Percentiles rank a stretch among this genome's conserved stretches.
These are phyloP conservation scores for Drosophila elegans DNA, from an alignment of 1,140 invertebrate species.

Conservation along the genomic window DNA sequence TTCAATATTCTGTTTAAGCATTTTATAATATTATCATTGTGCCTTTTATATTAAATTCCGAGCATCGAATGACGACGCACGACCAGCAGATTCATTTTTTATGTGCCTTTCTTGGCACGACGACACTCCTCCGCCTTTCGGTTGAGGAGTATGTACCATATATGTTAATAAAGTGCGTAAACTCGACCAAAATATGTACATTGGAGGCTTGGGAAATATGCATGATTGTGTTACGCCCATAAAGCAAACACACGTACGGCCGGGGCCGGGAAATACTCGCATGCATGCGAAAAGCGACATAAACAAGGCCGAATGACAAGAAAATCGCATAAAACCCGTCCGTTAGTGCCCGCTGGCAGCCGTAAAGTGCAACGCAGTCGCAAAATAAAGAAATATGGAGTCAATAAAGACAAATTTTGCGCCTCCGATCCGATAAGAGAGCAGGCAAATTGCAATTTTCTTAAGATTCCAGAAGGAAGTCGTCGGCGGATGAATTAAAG, in stretches of 20 bases:
- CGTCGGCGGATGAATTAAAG: neutral
- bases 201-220: slow-evolving; percentile 26
- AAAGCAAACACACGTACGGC: slow-evolving; percentile 32
- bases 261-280: slow-evolving; percentile 1
- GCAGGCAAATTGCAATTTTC: slow-evolving; percentile 14
- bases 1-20: slow-evolving; percentile 50
- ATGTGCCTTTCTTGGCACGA: slow-evolving; percentile 20
- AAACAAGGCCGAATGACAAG: slow-evolving; percentile 50
- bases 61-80: neutral
- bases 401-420: slow-evolving; percentile 24
- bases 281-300: slow-evolving; percentile 30
- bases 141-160: neutral
- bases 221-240: slow-evolving; percentile 41
- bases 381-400: slow-evolving; percentile 48
- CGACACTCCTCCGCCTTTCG: neutral
- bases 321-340: slow-evolving; percentile 49
- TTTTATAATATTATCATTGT: slow-evolving; percentile 50
- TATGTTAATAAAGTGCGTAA: slow-evolving; percentile 51
- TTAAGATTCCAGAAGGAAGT: slow-evolving; percentile 26
- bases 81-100: slow-evolving; percentile 40
- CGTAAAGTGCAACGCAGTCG: slow-evolving; percentile 43
- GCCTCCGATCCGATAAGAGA: slow-evolving; percentile 6
- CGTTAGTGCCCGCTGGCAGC: slow-evolving; percentile 15
- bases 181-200: slow-evolving; percentile 36
- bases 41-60: slow-evolving; percentile 43